phyloP scores from a whole-genome alignment of 1,140 invertebrate genomes.

The Anoplophora glabripennis region DNA sequence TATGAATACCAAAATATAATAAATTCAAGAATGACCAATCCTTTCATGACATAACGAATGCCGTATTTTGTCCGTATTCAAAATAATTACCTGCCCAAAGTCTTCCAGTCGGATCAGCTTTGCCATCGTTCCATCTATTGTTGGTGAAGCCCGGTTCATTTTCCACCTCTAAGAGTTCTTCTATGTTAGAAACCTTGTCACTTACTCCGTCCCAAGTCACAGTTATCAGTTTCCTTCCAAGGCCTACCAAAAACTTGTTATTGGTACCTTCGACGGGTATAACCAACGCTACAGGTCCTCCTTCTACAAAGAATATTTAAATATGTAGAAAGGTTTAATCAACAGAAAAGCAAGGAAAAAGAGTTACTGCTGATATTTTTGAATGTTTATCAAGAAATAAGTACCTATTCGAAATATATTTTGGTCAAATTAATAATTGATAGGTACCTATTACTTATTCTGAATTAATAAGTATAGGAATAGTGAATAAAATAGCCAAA shows the following conservation, averaged over 20 bases:
- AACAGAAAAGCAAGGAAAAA: no score
- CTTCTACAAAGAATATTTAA: slow-evolving; percentile 31
- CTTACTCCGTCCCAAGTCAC: slow-evolving; percentile 62
- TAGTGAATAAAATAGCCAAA: no score
- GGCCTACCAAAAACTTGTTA: slow-evolving; percentile 62
- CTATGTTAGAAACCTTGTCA: slow-evolving; percentile 18
- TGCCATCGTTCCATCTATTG: slow-evolving; percentile 81
- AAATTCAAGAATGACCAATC: no score
- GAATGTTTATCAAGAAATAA: no score
- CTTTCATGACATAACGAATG: no score
- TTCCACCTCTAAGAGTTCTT: slow-evolving; percentile 29
- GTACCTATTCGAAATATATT: no score
- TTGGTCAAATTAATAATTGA: no score
- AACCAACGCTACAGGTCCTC: slow-evolving; percentile 50
- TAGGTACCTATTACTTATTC: no score
- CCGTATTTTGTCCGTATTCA: background rate
- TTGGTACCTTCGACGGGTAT: slow-evolving; percentile 63
- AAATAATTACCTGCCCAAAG: slow-evolving; percentile 55
- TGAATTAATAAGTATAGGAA: no score
- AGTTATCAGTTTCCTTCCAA: slow-evolving; percentile 57
- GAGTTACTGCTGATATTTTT: no score
- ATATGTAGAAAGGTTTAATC: no score
- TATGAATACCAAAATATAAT: no score
- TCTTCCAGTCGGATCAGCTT: slow-evolving; percentile 73
- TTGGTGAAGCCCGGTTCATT: slow-evolving; percentile 18